Percentiles rank a stretch among this genome's conserved stretches.
These are phyloP conservation scores for Rotaria socialis DNA, from an alignment of 2,888 invertebrate species.

Conservation along the genomic window DNA sequence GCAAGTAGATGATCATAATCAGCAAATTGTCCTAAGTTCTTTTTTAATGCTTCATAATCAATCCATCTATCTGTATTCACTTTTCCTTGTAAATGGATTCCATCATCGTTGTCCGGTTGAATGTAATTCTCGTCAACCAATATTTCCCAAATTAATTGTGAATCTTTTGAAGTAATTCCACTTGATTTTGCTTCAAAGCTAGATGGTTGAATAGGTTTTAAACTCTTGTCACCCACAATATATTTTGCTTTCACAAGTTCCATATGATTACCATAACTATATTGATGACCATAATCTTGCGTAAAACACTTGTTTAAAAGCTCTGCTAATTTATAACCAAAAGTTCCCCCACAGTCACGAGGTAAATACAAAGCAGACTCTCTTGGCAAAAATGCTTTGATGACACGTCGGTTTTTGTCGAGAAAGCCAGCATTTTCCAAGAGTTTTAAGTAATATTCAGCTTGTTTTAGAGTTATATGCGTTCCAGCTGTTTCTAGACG, in stretches of 20 bases:
- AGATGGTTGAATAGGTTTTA: constrained; percentile 10
- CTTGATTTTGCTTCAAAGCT: not conserved
- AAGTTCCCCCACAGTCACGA: not conserved
- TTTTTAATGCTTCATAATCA: constrained; percentile 30
- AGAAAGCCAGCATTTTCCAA: not conserved
- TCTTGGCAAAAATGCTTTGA: not conserved
- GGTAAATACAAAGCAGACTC: not conserved
- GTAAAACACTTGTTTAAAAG: not conserved
- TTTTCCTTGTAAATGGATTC: constrained; percentile 23
- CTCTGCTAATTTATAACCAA: not conserved
- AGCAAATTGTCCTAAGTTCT: not conserved
- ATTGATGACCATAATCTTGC: constrained; percentile 36
- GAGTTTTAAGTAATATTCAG: not conserved
- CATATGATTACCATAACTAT: constrained; percentile 36
- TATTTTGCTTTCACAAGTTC: constrained; percentile 41
- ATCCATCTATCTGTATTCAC: constrained; percentile 37
- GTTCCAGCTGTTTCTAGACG: not conserved
- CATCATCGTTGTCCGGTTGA: not conserved
- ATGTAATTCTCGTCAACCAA: constrained; percentile 10
- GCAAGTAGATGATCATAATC: constrained; percentile 16
- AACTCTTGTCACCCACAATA: constrained; percentile 10
- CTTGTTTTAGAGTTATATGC: not conserved
- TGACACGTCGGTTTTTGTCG: not conserved
- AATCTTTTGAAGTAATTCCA: constrained; percentile 21
- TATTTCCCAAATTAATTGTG: constrained; percentile 6